These are phyloP conservation scores for Cylloceria caligata DNA, from an alignment of 2,888 invertebrate species.

Conservation along the genomic window DNA sequence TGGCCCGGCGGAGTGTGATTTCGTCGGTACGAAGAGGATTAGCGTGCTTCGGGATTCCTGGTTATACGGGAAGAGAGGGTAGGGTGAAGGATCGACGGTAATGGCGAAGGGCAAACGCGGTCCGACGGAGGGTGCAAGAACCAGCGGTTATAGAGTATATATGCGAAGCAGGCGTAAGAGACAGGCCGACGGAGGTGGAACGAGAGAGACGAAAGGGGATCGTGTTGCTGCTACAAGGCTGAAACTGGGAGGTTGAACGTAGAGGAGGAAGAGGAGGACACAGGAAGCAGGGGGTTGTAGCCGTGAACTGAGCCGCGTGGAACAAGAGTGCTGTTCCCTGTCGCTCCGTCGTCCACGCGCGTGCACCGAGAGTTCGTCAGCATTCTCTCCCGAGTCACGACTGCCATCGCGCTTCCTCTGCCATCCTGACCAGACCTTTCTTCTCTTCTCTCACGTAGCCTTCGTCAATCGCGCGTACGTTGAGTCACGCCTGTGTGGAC, in stretches of 20 bases:
- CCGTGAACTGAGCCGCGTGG: conserved; percentile 80
- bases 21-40: conserved; percentile 76
- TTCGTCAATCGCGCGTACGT: not conserved
- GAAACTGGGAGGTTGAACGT: conserved; percentile 39
- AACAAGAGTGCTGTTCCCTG: conserved; percentile 80
- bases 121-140: conserved; percentile 2
- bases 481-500: not conserved
- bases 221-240: conserved; percentile 45
- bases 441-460: conserved; percentile 3
- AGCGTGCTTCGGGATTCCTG: conserved; percentile 68
- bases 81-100: conserved; percentile 60
- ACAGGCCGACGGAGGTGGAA: conserved; percentile 12
- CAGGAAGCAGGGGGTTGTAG: conserved; percentile 69
- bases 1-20: conserved; percentile 70
- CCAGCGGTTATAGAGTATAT: conserved; percentile 37
- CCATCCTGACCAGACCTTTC: conserved; percentile 33
- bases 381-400: conserved; percentile 46
- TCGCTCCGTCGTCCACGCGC: conserved; percentile 69
- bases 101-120: conserved; percentile 61
- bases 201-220: conserved; percentile 29
- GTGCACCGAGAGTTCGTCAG: conserved; percentile 55
- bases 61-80: conserved; percentile 37
- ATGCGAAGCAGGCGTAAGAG: conserved; percentile 14
- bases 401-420: conserved; percentile 22
- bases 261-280: conserved; percentile 33